Base-by-base conservation (phyloP, 2,888 invertebrate species). In the Ichneumon xanthorius region DNA sequence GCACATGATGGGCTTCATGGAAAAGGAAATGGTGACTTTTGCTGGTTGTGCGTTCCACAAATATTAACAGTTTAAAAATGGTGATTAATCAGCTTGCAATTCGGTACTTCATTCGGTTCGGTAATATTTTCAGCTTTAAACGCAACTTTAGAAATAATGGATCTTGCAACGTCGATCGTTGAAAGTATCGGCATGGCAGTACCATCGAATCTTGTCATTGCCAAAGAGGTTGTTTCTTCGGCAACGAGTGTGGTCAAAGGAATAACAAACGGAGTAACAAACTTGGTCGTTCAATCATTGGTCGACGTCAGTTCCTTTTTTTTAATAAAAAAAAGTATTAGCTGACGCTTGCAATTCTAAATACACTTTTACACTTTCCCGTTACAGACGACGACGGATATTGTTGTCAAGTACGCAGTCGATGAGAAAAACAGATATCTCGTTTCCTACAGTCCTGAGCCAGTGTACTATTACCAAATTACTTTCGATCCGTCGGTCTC, bases 1-100 rank as follows among this genome's bases (percentile, higher is more conserved):
- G 0, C 94, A 94, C 33, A 94, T 95, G 87, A 90, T 94, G 67
- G 95, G 95, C 4, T 94, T 94, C 87, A 95, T 95, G 81, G 91
- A 93, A 6, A 91, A 94, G n/a, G 95, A 95, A 89, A 71, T 78
- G 9, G 9, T 86, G 9, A 58, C 70, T 11, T 75, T 80, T 73
- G 67, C 65, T 40, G 55, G 40, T 65, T 45, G 86, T 87, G 75
- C 14, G 71, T 67, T 22, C 14, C 48, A 22, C 37, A 61, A 26
- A 30, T 33, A 68, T 37, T 55, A 55, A 6, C 16, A 6, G 22
- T 70, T 37, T 5, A n/a, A 16, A 16, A 16, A 16, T 45, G 14
- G 16, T 1, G 22, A 58, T n/a, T 40, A 11, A 40, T 30, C 58
- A 16, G 11, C 11, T 4, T 11, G 3, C 9, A 19, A 14, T 61